A percentile compares a stretch with the other conserved stretches of the same genome.
Conservation (phyloP, 2,888 invertebrate genomes). For the Alloscopus bannaensis region DNA sequence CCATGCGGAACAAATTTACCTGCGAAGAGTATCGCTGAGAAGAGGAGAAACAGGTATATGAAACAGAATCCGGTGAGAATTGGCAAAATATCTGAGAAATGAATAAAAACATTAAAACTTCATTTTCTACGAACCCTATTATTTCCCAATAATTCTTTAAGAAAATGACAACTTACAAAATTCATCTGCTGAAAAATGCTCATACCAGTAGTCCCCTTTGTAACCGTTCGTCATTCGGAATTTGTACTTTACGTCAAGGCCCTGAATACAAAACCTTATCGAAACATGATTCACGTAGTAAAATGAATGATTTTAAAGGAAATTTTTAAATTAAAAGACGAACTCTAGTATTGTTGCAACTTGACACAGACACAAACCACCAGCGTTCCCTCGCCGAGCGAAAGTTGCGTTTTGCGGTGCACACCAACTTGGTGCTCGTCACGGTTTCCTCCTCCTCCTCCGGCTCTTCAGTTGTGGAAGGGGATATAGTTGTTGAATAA, state of each 20-base stretch:
- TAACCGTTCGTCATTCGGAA: conserved; percentile 93
- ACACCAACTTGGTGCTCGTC: conserved; percentile 75
- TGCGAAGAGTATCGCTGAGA: conserved; percentile 84
- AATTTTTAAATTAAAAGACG: no score
- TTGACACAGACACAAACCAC: conserved; percentile 95
- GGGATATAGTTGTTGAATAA: background rate
- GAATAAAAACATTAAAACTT: background rate
- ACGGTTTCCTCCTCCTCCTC: conserved; percentile 74
- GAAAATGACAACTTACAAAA: conserved; percentile 90
- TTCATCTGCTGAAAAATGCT: conserved; percentile 96
- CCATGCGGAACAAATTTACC: conserved; percentile 75
- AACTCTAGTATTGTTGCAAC: conserved; percentile 84
- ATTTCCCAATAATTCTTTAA: conserved; percentile 17
- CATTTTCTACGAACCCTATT: conserved; percentile 16
- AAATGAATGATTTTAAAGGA: conserved; percentile 26
- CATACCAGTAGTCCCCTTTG: conserved; percentile 87
- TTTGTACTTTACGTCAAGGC: conserved; percentile 86
- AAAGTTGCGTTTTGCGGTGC: conserved; percentile 84
- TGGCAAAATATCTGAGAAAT: conserved; percentile 86
- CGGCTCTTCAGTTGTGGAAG: conserved; percentile 26
- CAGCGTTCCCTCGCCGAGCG: conserved; percentile 89
- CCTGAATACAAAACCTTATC: conserved; percentile 80
- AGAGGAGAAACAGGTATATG: conserved; percentile 83
- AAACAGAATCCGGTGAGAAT: conserved; percentile 85
- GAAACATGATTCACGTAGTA: conserved; percentile 60